Percentiles rank a stretch among this genome's conserved stretches.
Conservation (phyloP, 2,888 invertebrate species). For the Synanthedon formicaeformis region DNA sequence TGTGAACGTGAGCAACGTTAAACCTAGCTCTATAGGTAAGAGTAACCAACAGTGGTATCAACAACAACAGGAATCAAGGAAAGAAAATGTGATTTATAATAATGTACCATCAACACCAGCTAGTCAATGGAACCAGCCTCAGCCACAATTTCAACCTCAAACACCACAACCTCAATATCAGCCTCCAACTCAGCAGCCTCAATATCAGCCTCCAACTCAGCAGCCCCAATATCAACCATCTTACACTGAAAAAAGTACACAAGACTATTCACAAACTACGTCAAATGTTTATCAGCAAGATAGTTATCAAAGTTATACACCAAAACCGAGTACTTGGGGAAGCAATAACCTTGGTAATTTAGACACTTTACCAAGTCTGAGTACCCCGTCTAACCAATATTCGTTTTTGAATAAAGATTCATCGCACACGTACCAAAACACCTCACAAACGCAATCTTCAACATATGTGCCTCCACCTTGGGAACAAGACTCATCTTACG, state of each 20-base stretch:
- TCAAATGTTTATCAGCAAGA: conserved; percentile 25
- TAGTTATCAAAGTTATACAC: conserved; percentile 32
- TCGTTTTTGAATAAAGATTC: conserved; percentile 31
- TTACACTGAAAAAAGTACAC: conserved; percentile 30
- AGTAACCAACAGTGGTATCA: conserved; percentile 62
- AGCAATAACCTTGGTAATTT: conserved; percentile 22
- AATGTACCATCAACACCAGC: conserved; percentile 25
- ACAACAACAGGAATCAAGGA: conserved; percentile 23
- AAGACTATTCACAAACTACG: conserved; percentile 27
- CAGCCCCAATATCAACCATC: conserved; percentile 15
- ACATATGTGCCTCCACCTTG: conserved; percentile 62
- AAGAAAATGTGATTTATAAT: conserved; percentile 38
- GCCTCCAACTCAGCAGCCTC: conserved; percentile 1
- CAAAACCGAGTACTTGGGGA: conserved; percentile 42
- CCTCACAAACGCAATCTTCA: conserved; percentile 44
- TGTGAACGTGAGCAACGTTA: conserved; percentile 52
- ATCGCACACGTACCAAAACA: conserved; percentile 38
- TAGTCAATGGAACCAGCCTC: conserved; percentile 21
- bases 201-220: conserved; percentile 1
- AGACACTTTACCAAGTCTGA: conserved; percentile 14
- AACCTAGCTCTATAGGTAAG: conserved; percentile 55
- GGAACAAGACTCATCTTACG: conserved; percentile 55
- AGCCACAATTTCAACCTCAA: conserved; percentile 15
- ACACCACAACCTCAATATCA: conserved; percentile 9
- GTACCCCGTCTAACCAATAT: conserved; percentile 34